Evolutionary conservation across 2,113 vertebrate species (phyloP).

Genomic region (Chionis minor): DNA sequence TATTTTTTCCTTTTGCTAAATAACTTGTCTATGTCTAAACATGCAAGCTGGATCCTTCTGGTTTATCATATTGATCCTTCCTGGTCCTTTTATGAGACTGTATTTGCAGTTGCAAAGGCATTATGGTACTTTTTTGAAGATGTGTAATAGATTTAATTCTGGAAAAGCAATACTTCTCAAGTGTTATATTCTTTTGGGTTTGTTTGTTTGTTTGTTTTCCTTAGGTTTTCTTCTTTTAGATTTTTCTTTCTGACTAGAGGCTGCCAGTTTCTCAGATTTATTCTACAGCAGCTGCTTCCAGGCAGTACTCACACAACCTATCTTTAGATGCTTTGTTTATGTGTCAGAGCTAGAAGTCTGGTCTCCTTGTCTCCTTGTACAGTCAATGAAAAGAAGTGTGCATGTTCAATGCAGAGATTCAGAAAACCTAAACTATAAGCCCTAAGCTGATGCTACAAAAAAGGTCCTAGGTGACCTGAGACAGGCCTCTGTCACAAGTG

Average conservation of each 20-base stretch:
- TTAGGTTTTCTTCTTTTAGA: not conserved
- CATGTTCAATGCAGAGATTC: not conserved
- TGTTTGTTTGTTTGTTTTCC: rapidly evolving
- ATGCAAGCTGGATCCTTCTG: not conserved
- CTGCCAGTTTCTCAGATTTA: not conserved
- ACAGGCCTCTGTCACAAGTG: not conserved
- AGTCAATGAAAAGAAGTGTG: not conserved
- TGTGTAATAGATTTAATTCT: not conserved
- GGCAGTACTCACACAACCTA: not conserved
- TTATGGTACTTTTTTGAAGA: not conserved
- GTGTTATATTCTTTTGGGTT: not conserved
- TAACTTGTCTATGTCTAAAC: not conserved
- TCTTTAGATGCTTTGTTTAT: not conserved
- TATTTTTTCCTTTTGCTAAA: not conserved
- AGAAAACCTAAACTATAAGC: not conserved
- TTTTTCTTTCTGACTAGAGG: not conserved
- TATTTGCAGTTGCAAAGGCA: not conserved
- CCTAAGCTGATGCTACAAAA: not conserved
- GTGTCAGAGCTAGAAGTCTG: not conserved
- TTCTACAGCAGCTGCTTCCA: not conserved
- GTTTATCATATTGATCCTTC: not conserved
- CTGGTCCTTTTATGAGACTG: not conserved
- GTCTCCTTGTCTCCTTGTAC: not conserved
- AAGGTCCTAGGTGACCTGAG: not conserved
- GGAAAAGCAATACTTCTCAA: not conserved